phyloP scores from a whole-genome alignment of 2,113 vertebrate genomes.

The Poicephalus gulielmi region DNA sequence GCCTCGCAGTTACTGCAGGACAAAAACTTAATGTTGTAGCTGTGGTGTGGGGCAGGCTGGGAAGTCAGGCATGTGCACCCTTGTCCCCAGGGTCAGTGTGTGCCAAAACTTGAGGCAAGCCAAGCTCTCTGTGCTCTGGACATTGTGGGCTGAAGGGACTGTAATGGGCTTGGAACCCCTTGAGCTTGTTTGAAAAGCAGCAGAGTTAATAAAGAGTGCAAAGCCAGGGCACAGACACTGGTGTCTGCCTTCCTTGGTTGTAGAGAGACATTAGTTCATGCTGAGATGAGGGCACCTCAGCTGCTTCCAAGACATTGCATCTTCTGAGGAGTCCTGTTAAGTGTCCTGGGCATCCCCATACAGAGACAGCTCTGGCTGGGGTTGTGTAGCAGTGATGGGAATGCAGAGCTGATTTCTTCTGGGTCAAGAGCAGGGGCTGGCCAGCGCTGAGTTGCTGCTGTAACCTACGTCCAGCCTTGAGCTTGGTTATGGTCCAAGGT shows the following conservation, averaged over 20 bases:
- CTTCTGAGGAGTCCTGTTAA: not conserved
- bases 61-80: not conserved
- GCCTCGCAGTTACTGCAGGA: not conserved
- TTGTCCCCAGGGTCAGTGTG: not conserved
- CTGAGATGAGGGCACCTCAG: not conserved
- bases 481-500: not conserved
- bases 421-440: not conserved
- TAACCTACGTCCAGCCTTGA: not conserved
- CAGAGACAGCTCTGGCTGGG: fast-evolving
- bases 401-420: not conserved
- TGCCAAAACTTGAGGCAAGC: not conserved
- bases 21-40: not conserved
- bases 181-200: not conserved
- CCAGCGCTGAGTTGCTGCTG: not conserved
- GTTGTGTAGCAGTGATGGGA: not conserved
- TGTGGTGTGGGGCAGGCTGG: not conserved
- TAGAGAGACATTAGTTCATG: not conserved
- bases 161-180: not conserved
- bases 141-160: not conserved
- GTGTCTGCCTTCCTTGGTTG: not conserved
- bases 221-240: too few relatives aligned
- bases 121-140: not conserved
- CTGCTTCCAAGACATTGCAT: not conserved
- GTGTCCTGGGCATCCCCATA: not conserved
- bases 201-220: not conserved